Evolutionary conservation across 2,888 invertebrate genomes (phyloP).

Genomic region (Oasisia sp.): DNA sequence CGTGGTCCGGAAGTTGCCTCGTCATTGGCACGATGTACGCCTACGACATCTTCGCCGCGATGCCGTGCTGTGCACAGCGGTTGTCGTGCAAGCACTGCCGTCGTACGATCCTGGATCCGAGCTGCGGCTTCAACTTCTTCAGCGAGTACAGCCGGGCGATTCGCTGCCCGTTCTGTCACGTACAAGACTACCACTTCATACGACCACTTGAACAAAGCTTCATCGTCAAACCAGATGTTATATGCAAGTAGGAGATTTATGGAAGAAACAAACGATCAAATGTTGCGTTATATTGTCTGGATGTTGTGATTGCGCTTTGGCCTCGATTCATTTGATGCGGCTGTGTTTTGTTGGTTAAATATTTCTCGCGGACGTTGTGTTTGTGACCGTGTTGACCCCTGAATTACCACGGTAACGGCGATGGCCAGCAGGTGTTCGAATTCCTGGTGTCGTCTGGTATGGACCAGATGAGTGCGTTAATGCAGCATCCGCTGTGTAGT

Average conservation of each 20-base stretch:
- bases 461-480: not conserved
- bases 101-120: conserved; percentile 33
- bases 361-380: not conserved
- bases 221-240: conserved; percentile 25
- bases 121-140: conserved; percentile 78
- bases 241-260: not conserved
- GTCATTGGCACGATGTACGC: conserved; percentile 94
- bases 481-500: not conserved
- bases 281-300: not conserved
- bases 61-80: conserved; percentile 93
- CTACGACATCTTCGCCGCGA: conserved; percentile 97
- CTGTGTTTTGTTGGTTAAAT: not conserved
- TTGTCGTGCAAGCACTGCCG: conserved; percentile 94
- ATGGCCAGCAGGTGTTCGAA: not conserved
- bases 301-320: not conserved
- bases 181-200: conserved; percentile 92
- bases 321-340: not conserved
- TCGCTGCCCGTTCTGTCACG: conserved; percentile 90
- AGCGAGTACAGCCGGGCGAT: conserved; percentile 88
- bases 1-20: conserved; percentile 82
- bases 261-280: not conserved
- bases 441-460: not conserved
- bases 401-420: not conserved
- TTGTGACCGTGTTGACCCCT: not conserved
- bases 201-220: conserved; percentile 75